Evolutionary conservation across 2,797 vertebrate species (phyloP).

Genomic region (Halcyon chelicuti): DNA sequence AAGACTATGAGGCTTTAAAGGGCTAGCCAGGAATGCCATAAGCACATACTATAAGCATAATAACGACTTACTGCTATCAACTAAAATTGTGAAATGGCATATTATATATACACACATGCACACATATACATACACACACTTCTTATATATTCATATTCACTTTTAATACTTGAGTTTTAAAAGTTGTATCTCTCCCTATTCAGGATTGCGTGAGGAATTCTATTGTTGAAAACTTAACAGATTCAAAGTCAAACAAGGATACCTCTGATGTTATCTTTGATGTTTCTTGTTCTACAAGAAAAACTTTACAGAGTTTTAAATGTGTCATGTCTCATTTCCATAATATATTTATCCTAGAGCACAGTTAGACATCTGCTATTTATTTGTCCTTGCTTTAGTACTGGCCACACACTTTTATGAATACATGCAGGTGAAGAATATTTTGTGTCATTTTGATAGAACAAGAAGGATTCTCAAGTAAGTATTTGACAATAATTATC

Average conservation of each 20-base stretch:
- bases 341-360: neutral
- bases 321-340: neutral
- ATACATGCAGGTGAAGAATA: neutral
- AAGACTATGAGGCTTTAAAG: neutral
- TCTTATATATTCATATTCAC: neutral
- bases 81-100: neutral
- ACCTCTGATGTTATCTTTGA: neutral
- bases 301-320: neutral
- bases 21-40: neutral
- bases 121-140: too few relatives aligned
- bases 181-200: neutral
- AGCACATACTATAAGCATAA: neutral
- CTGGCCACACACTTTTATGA: neutral
- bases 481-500: neutral
- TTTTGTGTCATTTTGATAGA: neutral
- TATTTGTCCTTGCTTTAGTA: neutral
- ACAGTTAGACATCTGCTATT: neutral
- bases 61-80: neutral
- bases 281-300: constrained; percentile 1
- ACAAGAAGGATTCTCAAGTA: neutral
- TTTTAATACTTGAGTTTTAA: neutral
- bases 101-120: neutral
- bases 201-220: neutral
- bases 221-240: neutral
- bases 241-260: neutral